phyloP scores from a whole-genome alignment of 2,797 vertebrate genomes.

The Chaunax sp. region DNA sequence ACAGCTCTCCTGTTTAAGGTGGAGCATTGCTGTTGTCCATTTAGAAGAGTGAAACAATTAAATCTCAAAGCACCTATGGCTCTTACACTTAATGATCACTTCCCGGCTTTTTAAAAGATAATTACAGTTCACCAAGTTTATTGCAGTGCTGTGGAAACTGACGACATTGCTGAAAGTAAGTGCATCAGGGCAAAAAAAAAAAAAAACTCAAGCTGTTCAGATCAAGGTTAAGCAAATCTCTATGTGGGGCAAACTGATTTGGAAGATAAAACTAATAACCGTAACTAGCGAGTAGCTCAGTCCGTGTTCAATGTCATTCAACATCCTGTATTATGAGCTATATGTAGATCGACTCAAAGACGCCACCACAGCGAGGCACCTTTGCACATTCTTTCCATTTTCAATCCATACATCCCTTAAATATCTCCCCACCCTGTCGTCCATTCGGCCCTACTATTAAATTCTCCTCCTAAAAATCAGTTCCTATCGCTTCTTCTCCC shows the following conservation, averaged over 20 bases:
- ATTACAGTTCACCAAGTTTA: background rate
- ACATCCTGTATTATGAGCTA: too few relatives aligned
- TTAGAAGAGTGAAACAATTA: slow-evolving; percentile 3
- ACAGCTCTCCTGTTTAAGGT: background rate
- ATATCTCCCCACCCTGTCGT: slow-evolving; percentile 14
- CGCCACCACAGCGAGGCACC: too few relatives aligned
- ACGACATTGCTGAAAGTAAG: too few relatives aligned
- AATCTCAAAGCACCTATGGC: background rate
- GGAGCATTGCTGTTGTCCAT: background rate
- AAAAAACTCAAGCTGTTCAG: background rate
- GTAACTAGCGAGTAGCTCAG: too few relatives aligned
- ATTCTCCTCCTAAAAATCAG: slow-evolving; percentile 1
- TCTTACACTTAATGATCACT: background rate
- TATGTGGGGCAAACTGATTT: background rate
- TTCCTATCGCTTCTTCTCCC: slow-evolving; percentile 9
- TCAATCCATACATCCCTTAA: background rate
- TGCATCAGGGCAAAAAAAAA: background rate
- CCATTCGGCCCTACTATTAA: background rate
- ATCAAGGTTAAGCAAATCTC: background rate
- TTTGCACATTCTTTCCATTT: too few relatives aligned
- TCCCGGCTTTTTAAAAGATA: background rate
- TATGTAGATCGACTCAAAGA: too few relatives aligned
- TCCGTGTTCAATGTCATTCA: too few relatives aligned
- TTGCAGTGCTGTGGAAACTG: too few relatives aligned
- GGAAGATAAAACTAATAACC: background rate